Evolutionary conservation across 2,797 vertebrate species (phyloP).

Genomic region (Alauda arvensis): DNA sequence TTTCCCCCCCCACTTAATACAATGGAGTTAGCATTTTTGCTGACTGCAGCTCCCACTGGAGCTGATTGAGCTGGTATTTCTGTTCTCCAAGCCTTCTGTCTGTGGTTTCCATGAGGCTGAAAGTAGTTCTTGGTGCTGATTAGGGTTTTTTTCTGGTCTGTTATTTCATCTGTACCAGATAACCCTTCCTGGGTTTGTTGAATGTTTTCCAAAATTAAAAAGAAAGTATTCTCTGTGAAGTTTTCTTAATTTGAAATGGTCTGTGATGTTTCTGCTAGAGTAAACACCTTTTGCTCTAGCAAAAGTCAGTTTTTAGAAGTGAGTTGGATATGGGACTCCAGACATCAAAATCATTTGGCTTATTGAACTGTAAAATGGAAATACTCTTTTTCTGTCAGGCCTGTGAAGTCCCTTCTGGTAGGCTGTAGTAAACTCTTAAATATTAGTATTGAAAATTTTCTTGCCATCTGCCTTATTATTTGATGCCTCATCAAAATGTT

Average conservation of each 20-base stretch:
- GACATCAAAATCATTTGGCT: neutral
- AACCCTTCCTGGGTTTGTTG: neutral
- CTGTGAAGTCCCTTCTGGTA: neutral
- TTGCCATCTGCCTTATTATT: neutral
- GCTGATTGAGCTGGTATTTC: slow-evolving; percentile 17
- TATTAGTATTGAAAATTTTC: neutral
- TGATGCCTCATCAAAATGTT: neutral
- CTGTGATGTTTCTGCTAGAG: slow-evolving; percentile 5
- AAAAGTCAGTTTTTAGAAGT: neutral
- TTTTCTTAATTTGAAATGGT: neutral
- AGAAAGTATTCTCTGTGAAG: neutral
- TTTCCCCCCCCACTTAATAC: fast-evolving
- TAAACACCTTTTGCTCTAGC: slow-evolving; percentile 4
- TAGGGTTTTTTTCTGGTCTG: neutral
- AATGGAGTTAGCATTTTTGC: neutral
- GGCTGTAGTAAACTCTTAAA: neutral
- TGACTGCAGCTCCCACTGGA: neutral
- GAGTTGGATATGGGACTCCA: neutral
- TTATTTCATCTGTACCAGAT: neutral
- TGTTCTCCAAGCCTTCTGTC: neutral
- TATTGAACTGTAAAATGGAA: neutral
- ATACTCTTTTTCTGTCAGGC: neutral
- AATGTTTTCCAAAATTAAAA: neutral
- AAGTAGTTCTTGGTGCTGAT: slow-evolving; percentile 3
- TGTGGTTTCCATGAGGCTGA: neutral